A percentile compares a stretch with the other conserved stretches of the same genome.
phyloP scores from a whole-genome alignment of 2,113 vertebrate genomes.

The Aepyceros melampus region DNA sequence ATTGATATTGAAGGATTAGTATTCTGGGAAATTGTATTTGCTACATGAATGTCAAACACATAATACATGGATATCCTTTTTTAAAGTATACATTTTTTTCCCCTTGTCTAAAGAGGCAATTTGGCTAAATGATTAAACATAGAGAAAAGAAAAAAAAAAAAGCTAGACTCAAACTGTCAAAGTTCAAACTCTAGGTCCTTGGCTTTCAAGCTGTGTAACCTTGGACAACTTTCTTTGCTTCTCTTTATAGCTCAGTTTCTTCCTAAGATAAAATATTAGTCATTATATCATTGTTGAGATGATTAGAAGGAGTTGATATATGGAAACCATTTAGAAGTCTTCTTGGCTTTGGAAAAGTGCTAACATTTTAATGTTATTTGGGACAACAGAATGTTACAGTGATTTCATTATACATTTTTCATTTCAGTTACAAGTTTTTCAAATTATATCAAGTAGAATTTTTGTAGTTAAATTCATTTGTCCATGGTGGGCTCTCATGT shows the following conservation, averaged over 20 bases:
- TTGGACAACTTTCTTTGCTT: not conserved
- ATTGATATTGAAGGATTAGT: not conserved
- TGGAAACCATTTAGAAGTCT: not conserved
- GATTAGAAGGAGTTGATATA: not conserved
- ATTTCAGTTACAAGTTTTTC: not conserved
- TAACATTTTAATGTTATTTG: not conserved
- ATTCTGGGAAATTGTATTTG: not conserved
- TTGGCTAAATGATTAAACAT: not conserved
- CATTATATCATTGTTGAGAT: not conserved
- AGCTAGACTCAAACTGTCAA: not conserved
- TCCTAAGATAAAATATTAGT: not conserved
- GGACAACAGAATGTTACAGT: not conserved
- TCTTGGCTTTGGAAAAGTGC: not conserved
- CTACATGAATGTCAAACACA: not conserved
- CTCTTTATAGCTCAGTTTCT: not conserved
- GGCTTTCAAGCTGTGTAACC: not conserved
- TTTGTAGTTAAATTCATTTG: not conserved
- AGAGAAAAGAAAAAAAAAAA: not conserved
- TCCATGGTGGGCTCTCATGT: rapidly evolving
- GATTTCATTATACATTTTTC: not conserved
- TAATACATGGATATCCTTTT: not conserved
- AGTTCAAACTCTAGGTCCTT: not conserved
- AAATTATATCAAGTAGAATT: not conserved
- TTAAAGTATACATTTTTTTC: not conserved
- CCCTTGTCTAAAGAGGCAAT: not conserved